A percentile compares a stretch with the other conserved stretches of the same genome.
phyloP scores from a whole-genome alignment of 92 coral and sea anemone species.

The Isaurus tuberculatus region DNA sequence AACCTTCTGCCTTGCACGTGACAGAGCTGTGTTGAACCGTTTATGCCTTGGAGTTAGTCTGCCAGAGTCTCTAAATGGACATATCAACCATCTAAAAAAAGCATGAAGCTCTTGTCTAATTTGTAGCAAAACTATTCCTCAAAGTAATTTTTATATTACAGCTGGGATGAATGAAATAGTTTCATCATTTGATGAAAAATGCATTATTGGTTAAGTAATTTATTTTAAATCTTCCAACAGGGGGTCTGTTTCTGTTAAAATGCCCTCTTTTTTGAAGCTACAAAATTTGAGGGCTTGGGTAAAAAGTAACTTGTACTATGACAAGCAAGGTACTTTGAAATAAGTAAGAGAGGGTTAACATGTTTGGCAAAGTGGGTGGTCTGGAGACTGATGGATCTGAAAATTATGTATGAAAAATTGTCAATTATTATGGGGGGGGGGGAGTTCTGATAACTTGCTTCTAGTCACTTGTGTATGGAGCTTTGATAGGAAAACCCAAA shows the following conservation, averaged over 20 bases:
- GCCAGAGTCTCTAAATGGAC: conserved; percentile 32
- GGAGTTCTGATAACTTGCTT: conserved; percentile 2
- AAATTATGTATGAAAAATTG: neutral
- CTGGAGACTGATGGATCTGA: neutral
- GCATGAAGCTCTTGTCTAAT: neutral
- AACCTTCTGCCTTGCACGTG: conserved; percentile 26
- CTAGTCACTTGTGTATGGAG: neutral
- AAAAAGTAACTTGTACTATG: neutral
- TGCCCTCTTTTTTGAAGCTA: neutral
- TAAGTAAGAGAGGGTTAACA: neutral
- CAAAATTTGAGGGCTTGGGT: conserved; percentile 1
- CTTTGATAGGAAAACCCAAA: conserved; percentile 1
- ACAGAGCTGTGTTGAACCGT: conserved; percentile 19
- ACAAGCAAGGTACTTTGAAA: neutral
- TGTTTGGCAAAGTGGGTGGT: conserved; percentile 3
- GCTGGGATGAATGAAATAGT: conserved; percentile 6
- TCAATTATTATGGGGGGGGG: conserved; percentile 2
- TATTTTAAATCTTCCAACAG: neutral
- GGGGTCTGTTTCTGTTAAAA: neutral
- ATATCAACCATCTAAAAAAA: conserved; percentile 29
- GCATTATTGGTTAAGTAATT: conserved; percentile 2
- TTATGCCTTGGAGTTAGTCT: conserved; percentile 26
- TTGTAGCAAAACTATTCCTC: neutral
- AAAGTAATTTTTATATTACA: conserved; percentile 13
- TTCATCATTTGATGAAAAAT: conserved; percentile 1